Percentiles rank a stretch among this genome's conserved stretches.
These are phyloP conservation scores for Paramuricea clavata DNA, from an alignment of 92 coral and sea anemone genomes.

Conservation along the genomic window DNA sequence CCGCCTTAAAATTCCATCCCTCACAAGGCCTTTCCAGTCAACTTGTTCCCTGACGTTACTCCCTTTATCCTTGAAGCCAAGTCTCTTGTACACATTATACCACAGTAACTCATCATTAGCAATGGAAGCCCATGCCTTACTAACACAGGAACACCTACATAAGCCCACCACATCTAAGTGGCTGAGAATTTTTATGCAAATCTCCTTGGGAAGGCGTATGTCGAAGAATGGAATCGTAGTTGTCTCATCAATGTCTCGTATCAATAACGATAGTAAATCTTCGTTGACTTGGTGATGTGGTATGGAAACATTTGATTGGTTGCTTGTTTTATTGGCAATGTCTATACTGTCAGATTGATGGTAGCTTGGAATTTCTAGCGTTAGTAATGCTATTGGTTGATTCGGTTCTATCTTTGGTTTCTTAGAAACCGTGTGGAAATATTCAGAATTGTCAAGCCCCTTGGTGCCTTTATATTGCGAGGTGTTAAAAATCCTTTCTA, in stretches of 20 bases:
- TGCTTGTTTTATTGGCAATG: neutral
- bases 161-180: conserved; percentile 74
- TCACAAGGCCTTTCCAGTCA: conserved; percentile 81
- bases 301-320: neutral
- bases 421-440: conserved; percentile 21
- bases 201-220: conserved; percentile 84
- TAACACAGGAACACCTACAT: conserved; percentile 85
- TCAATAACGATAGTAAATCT: conserved; percentile 81
- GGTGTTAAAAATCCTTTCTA: neutral
- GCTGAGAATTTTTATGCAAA: conserved; percentile 81
- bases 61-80: conserved; percentile 59
- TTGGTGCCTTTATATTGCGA: neutral
- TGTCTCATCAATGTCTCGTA: conserved; percentile 92
- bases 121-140: conserved; percentile 81
- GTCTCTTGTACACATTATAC: conserved; percentile 68
- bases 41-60: conserved; percentile 39
- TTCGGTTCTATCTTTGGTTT: neutral
- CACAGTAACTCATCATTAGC: conserved; percentile 91
- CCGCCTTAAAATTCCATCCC: conserved; percentile 61
- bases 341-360: neutral
- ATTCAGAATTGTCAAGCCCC: conserved; percentile 5
- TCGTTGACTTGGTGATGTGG: neutral
- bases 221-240: conserved; percentile 92
- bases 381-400: neutral
- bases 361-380: conserved; percentile 30